Evolutionary conservation across 2,113 vertebrate species (phyloP).

Genomic region (Campylorhamphus procurvoides): DNA sequence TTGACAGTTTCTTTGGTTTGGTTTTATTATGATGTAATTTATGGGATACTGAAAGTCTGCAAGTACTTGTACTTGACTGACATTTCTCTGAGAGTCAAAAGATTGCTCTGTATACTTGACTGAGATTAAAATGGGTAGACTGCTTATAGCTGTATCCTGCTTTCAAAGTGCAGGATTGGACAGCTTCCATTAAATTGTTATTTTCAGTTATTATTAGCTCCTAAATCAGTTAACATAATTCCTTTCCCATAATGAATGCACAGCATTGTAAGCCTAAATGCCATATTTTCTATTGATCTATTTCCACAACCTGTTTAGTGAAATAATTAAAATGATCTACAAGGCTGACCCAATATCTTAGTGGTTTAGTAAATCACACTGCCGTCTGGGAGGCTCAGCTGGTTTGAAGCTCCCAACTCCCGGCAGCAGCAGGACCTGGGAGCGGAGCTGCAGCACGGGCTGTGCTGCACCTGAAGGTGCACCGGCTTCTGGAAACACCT

Average conservation of each 20-base stretch:
- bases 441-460: neutral
- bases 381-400: neutral
- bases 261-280: constrained; percentile 45
- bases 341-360: constrained; percentile 58
- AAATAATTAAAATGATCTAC: constrained; percentile 68
- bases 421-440: neutral
- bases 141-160: neutral
- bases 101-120: neutral
- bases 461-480: neutral
- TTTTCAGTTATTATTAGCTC: constrained; percentile 59
- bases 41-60: neutral
- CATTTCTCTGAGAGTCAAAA: constrained; percentile 25
- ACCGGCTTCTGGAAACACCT: rapidly evolving
- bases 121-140: constrained; percentile 34
- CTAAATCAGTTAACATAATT: constrained; percentile 66
- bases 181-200: constrained; percentile 59
- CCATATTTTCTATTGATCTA: constrained; percentile 66
- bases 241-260: constrained; percentile 50
- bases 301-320: constrained; percentile 64
- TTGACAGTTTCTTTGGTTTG: constrained; percentile 5
- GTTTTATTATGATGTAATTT: constrained; percentile 27
- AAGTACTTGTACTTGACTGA: constrained; percentile 14
- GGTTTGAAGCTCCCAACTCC: neutral
- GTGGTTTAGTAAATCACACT: constrained; percentile 58
- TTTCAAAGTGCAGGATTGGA: constrained; percentile 42